phyloP scores from a whole-genome alignment of 2,888 invertebrate genomes.

The Thyatira batis region DNA sequence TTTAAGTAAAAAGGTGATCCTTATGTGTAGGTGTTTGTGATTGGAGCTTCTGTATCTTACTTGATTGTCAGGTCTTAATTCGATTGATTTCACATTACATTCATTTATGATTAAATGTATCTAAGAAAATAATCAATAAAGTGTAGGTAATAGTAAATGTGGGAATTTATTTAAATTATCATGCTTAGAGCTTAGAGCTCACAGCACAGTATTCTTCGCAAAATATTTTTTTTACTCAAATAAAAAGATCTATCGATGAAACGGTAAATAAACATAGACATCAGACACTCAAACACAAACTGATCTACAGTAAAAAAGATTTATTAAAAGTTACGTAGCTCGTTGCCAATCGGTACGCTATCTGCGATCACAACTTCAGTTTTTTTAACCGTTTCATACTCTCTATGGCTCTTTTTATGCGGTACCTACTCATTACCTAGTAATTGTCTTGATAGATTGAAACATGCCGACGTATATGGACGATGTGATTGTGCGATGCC shows the following conservation, averaged over 20 bases:
- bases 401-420: neutral
- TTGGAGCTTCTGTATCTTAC: neutral
- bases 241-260: too few relatives aligned
- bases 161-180: too few relatives aligned
- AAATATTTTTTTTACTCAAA: too few relatives aligned
- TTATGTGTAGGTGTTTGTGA: neutral
- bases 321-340: too few relatives aligned
- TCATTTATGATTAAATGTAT: neutral
- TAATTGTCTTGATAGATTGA: neutral
- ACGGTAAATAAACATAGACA: too few relatives aligned
- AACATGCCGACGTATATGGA: neutral
- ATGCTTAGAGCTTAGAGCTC: too few relatives aligned
- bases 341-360: too few relatives aligned
- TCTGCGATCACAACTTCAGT: neutral
- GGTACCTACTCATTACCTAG: conserved; percentile 2
- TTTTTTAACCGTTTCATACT: neutral
- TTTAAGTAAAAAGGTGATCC: neutral
- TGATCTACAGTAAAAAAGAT: too few relatives aligned
- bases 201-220: too few relatives aligned
- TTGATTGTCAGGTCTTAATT: neutral
- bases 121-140: too few relatives aligned
- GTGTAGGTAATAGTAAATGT: too few relatives aligned
- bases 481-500: conserved; percentile 6
- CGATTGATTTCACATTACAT: neutral
- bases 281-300: too few relatives aligned